Conservation (phyloP, 2,888 invertebrate species). For the Apantesis nais region DNA sequence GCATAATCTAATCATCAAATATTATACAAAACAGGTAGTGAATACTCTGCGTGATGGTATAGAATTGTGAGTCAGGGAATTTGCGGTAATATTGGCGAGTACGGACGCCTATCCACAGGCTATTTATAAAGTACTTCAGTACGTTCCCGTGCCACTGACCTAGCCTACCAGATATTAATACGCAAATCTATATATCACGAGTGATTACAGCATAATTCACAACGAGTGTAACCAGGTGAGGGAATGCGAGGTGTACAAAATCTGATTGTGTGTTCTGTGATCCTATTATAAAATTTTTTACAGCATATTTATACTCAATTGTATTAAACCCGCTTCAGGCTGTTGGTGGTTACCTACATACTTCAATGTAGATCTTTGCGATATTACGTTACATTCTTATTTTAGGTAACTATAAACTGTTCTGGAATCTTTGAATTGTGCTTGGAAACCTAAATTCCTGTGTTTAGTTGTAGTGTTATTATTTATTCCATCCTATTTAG, state of each 20-base stretch:
- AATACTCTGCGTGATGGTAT: conserved; percentile 31
- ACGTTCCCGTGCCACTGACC: conserved; percentile 70
- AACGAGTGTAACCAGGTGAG: conserved; percentile 21
- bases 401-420: too few species aligned
- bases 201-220: conserved; percentile 16
- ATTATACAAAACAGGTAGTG: conserved; percentile 13
- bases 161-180: conserved; percentile 61
- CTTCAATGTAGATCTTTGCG: neutral
- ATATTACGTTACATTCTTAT: neutral
- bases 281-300: neutral
- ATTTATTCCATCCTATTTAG: too few species aligned
- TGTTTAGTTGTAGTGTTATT: neutral
- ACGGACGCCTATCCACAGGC: conserved; percentile 49
- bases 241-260: conserved; percentile 19
- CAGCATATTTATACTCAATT: neutral
- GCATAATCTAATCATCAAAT: conserved; percentile 16
- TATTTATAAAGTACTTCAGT: conserved; percentile 62
- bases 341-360: neutral
- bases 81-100: conserved; percentile 60
- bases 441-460: neutral
- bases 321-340: neutral
- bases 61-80: conserved; percentile 49
- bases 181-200: conserved; percentile 33
- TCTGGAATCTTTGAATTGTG: neutral
- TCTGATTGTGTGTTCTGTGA: too few species aligned